These are phyloP conservation scores for Diaperis boleti DNA, from an alignment of 2,888 invertebrate genomes.

Conservation along the genomic window DNA sequence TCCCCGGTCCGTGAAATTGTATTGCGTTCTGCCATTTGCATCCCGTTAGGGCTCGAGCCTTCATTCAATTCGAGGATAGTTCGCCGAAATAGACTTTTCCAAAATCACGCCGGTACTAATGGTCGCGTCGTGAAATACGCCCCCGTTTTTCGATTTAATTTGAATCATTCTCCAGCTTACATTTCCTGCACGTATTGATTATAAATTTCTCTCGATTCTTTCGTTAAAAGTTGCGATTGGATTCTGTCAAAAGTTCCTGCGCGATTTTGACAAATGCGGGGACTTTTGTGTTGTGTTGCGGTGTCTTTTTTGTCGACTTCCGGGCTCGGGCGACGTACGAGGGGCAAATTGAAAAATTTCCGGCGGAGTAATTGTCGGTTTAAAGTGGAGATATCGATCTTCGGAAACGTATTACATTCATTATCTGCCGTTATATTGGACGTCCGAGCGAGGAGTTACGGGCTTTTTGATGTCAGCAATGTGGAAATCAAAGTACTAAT, in stretches of 20 bases:
- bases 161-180: conserved; percentile 22
- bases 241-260: conserved; percentile 31
- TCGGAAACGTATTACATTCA: too few relatives aligned
- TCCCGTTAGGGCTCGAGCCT: conserved; percentile 49
- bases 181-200: conserved; percentile 35
- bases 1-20: conserved; percentile 57
- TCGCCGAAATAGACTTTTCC: background rate
- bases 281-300: conserved; percentile 21
- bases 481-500: too few relatives aligned
- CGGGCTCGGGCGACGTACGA: too few relatives aligned
- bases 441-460: too few relatives aligned
- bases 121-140: conserved; percentile 10
- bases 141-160: conserved; percentile 5
- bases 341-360: too few relatives aligned
- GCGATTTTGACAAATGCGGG: conserved; percentile 31
- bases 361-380: too few relatives aligned
- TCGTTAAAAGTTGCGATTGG: conserved; percentile 37
- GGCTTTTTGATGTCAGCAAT: too few relatives aligned
- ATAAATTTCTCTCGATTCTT: conserved; percentile 30
- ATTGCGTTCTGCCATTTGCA: conserved; percentile 55
- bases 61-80: conserved; percentile 45
- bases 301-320: conserved; percentile 17
- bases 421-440: too few relatives aligned
- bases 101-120: conserved; percentile 21
- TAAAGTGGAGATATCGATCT: too few relatives aligned